These are phyloP conservation scores for Helogale parvula DNA, from an alignment of 2,113 vertebrate genomes.

Conservation along the genomic window DNA sequence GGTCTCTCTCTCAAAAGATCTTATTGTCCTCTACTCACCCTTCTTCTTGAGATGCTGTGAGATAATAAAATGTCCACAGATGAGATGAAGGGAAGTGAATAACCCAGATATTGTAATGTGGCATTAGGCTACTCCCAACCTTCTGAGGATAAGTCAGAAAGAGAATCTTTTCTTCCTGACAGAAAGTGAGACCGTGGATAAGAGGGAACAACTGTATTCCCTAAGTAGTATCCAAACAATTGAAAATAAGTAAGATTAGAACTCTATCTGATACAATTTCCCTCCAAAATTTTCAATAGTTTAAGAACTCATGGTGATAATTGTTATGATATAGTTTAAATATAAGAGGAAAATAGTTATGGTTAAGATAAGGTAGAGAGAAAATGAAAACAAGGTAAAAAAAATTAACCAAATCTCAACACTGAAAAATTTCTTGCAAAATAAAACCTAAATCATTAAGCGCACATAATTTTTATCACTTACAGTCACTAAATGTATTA, in stretches of 20 bases:
- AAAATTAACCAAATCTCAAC: not conserved
- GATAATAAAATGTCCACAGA: not conserved
- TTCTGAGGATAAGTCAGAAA: not conserved
- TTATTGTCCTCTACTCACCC: not conserved
- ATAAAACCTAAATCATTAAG: not conserved
- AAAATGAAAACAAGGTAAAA: not conserved
- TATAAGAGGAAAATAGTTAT: not conserved
- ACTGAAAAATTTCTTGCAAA: not conserved
- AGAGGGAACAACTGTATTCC: not conserved
- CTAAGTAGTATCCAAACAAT: not conserved
- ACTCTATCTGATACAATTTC: not conserved
- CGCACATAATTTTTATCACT: not conserved
- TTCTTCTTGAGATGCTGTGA: not conserved
- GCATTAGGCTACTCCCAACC: not conserved
- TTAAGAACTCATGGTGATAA: not conserved
- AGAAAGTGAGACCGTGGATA: not conserved
- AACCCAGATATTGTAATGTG: not conserved
- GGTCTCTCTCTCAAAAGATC: not conserved
- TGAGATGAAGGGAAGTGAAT: not conserved
- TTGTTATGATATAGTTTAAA: not conserved
- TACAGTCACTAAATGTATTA: not conserved
- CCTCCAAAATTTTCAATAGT: not conserved
- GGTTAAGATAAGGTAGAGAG: not conserved
- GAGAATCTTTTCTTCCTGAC: not conserved
- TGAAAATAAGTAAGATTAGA: not conserved